Evolutionary conservation across 2,888 invertebrate genomes (phyloP), one percentile per base, ranked within the genome.

Genomic region (Sesamia inferens): DNA sequence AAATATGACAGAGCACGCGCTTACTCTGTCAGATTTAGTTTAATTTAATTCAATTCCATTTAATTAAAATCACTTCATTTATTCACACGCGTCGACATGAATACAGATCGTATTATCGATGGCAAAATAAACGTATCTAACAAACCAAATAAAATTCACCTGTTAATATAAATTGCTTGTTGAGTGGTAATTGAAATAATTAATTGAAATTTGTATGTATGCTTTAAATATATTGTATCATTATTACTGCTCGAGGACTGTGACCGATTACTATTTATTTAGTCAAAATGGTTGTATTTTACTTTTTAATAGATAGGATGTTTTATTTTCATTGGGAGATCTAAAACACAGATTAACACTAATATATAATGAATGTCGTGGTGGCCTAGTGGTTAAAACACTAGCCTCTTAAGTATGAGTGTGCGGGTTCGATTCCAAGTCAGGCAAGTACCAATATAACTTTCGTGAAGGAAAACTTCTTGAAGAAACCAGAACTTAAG

Each of bases 161-260:
- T 85, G 85, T 86, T 88, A 86, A 87, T 87, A 86, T 83, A 82
- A 86, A 89, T 88, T 84, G 86, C 75, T 86, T 84, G 88, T 88
- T 89, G 85, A 88, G 85, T 89, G 86, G 85, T 90, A 81, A 85
- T 82, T 79, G 79, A 83, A 86, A 83, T 82, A 86, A 90, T 89
- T 87, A 88, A 91, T 88, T 87, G 76, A 79, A 87, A 88, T 88
- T 84, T 73, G 82, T 76, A 82, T 84, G 82, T 76, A 68, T 74
- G 70, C 66, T 84, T 84, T 78, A 79, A 72, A 76, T 82, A 22
- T 22, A 31, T 55, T 82, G 31, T 22, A 31, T 55, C 39, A 13
- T 31, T 62, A 16, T 47, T 55, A 19, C 31, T 61, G 44, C 5
- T 57, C 42, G 55, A 57, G 7, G 44, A 54, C 2, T 62, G 7